Base-by-base conservation (phyloP, 2,113 vertebrate genomes). In the Nannobrachium achirus region DNA sequence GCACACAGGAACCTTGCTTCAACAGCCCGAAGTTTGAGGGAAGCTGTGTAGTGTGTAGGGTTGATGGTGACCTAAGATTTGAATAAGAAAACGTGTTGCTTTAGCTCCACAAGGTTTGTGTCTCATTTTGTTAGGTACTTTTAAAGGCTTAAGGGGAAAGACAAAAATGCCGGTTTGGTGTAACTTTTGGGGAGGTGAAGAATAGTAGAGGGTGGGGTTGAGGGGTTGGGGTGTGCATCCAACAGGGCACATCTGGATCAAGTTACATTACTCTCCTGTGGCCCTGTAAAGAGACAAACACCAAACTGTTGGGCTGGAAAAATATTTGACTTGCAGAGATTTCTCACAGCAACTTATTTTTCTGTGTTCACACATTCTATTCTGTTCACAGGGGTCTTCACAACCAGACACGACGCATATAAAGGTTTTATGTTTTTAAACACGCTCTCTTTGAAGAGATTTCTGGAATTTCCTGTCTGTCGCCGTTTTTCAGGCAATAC, bases 221-320 rank as follows among this genome's bases (percentile, higher is more conserved):
- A 3, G 4, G n/a, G 51, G 16, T 20, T 10, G 11, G 16, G 33
- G 45, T 18, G 44, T 18, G 16, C 38, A 20, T 25, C 53, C 15
- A 42, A 33, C 19, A 5, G 50, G 46, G 11, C 44, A 11, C 51
- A 61, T 41, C 68, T 66, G 69, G 57, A 50, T 70, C 59, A 65
- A 45, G 55, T 73, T 73, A 58, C 62, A 38, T 14, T 56, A 38
- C 20, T 56, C 53, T 56, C 33, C 33, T 56, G 53, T 48, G 11
- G 11, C 11, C 45, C 45, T 48, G 45, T 14, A 60, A n/a, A 44
- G 44, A 10, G 33, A 42, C 53, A 63, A 18, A 14, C 9, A 18
- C 19, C n/a, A 38, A 14, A 46, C 11, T 33, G 25, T 33, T 33
- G 25, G 25, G 25, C 25, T 33, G 25, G 25, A 33, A 33, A 48